phyloP scores from a whole-genome alignment of 2,888 invertebrate species.

The Aleiodes alternator region DNA sequence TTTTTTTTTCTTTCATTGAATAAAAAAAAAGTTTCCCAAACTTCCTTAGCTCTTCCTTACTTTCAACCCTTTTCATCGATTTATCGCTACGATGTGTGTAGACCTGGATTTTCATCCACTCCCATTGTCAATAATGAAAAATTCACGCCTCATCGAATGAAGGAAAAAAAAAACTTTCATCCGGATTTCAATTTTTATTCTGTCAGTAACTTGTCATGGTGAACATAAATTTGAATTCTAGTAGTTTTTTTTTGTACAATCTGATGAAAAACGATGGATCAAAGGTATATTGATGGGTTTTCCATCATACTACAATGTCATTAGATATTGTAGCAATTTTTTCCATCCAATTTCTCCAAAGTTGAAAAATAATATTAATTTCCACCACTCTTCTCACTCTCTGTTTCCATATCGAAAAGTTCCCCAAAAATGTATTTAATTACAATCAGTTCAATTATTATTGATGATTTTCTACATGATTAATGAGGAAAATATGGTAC shows the following conservation, averaged over 20 bases:
- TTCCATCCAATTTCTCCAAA: no score
- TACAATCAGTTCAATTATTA: no score
- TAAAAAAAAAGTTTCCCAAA: constrained; percentile 33
- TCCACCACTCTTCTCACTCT: no score
- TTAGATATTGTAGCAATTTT: no score
- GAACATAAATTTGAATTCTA: not conserved
- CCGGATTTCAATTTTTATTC: constrained; percentile 7
- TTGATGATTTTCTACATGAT: no score
- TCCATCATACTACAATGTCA: not conserved
- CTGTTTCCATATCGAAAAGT: no score
- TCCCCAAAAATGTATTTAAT: no score
- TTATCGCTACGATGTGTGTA: constrained; percentile 39
- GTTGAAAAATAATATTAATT: no score
- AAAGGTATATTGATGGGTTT: no score
- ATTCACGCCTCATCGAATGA: constrained; percentile 61
- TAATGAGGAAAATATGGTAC: no score
- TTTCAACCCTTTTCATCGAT: constrained; percentile 57
- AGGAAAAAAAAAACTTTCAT: constrained; percentile 43
- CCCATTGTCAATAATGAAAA: constrained; percentile 57
- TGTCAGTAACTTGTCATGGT: constrained; percentile 20
- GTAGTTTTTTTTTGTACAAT: not conserved
- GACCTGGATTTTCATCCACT: constrained; percentile 52
- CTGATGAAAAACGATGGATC: no score
- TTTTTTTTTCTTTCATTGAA: constrained; percentile 42
- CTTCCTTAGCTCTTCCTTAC: constrained; percentile 30